Percentiles rank a stretch among this genome's conserved stretches.
Evolutionary conservation across 2,888 invertebrate genomes (phyloP).

Genomic region (Ophion ventricosus): DNA sequence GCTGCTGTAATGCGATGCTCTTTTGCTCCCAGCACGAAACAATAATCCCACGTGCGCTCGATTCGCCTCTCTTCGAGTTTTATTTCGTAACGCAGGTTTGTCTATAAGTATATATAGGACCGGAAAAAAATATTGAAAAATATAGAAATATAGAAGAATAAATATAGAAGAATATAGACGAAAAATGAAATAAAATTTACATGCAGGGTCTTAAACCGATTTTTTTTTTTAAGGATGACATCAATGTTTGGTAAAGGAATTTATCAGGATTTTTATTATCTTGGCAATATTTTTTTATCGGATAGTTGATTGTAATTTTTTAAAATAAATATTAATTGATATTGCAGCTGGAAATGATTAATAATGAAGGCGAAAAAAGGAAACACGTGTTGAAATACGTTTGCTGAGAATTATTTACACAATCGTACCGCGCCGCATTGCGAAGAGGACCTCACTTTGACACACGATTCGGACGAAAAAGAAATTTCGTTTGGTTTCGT

Average conservation of each 20-base stretch:
- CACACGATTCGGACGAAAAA: background rate
- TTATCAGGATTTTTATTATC: no score
- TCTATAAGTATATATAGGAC: background rate
- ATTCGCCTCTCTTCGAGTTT: slow-evolving; percentile 49
- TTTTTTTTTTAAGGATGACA: background rate
- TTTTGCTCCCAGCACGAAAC: slow-evolving; percentile 39
- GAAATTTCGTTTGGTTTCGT: slow-evolving; percentile 33
- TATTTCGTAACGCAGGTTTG: slow-evolving; percentile 46
- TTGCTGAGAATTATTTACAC: slow-evolving; percentile 40
- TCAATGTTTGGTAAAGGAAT: no score
- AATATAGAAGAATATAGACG: no score
- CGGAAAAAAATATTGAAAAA: no score
- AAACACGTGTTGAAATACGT: slow-evolving; percentile 7
- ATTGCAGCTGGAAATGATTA: no score
- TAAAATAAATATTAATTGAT: no score
- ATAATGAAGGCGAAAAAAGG: slow-evolving; percentile 14
- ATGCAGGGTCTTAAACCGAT: background rate
- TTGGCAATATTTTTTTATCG: no score
- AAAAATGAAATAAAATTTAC: no score
- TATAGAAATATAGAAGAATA: no score
- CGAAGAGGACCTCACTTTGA: background rate
- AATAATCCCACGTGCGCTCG: slow-evolving; percentile 44
- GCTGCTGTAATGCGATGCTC: slow-evolving; percentile 43
- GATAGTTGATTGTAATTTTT: no score
- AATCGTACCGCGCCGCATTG: no score